Conservation (phyloP, 1,140 invertebrate species). For the Mya arenaria region DNA sequence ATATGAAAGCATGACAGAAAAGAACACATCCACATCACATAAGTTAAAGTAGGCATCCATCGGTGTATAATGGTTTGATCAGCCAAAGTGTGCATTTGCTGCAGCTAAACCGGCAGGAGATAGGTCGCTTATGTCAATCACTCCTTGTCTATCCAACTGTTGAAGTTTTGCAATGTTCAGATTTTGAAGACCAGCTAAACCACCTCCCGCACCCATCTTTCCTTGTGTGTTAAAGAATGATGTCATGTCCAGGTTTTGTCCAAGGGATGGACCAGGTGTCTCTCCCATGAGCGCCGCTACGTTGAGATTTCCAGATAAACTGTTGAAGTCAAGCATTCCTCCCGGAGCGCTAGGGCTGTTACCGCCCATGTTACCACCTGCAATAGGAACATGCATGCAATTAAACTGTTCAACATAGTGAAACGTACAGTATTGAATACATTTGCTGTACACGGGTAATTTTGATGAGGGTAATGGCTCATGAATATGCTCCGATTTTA, state of each 20-base stretch:
- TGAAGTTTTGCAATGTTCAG: slow-evolving; percentile 14
- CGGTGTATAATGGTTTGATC: no score
- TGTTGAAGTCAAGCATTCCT: background rate
- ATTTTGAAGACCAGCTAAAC: slow-evolving; percentile 13
- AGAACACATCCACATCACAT: no score
- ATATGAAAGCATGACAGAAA: no score
- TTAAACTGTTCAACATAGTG: no score
- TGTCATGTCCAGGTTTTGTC: slow-evolving; percentile 17
- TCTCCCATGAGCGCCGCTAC: background rate
- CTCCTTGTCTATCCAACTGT: slow-evolving; percentile 4
- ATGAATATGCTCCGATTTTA: no score
- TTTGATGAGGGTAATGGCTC: no score
- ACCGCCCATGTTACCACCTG: no score
- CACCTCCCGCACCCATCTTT: background rate
- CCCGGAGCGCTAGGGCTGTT: background rate
- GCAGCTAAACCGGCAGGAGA: slow-evolving; percentile 22
- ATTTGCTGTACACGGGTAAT: no score
- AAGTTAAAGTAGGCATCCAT: no score
- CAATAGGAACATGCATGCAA: no score
- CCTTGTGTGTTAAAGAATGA: slow-evolving; percentile 37
- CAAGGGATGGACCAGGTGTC: background rate
- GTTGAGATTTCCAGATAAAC: background rate
- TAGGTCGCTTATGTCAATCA: slow-evolving; percentile 27
- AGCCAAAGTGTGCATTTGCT: slow-evolving; percentile 19
- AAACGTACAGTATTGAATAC: no score